Percentiles rank a stretch among this genome's conserved stretches.
These are phyloP conservation scores for Capreolus pygargus DNA, from an alignment of 2,113 vertebrate genomes.

Conservation along the genomic window DNA sequence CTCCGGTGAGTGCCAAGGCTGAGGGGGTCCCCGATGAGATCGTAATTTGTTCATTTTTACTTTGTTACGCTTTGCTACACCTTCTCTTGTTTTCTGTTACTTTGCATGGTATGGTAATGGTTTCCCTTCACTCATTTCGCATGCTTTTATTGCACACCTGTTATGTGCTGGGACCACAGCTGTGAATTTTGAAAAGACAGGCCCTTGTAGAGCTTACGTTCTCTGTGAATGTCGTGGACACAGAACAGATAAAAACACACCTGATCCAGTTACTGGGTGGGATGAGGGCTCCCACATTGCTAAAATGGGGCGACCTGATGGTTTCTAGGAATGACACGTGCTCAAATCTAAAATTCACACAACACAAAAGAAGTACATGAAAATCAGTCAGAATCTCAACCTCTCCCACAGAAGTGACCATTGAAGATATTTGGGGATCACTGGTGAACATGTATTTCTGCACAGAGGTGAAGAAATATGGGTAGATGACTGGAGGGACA, in stretches of 20 bases:
- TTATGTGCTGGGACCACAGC: not conserved
- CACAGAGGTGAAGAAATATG: not conserved
- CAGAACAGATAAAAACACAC: accelerated
- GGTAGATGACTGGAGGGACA: not conserved
- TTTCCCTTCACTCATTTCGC: accelerated
- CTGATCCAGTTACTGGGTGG: no score
- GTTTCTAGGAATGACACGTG: accelerated
- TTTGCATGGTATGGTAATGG: accelerated
- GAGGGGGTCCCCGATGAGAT: accelerated
- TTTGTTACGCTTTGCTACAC: not conserved
- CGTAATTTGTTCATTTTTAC: not conserved
- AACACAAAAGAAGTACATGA: not conserved
- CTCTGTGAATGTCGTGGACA: not conserved
- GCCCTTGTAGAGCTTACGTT: accelerated
- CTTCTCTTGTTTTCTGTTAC: accelerated
- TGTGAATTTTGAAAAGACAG: not conserved
- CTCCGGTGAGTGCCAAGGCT: constrained; percentile 86
- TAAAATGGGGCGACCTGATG: not conserved
- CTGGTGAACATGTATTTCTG: not conserved
- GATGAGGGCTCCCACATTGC: accelerated
- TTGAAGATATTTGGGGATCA: no score
- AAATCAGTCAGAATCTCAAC: not conserved
- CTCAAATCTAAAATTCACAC: accelerated
- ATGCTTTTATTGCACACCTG: not conserved
- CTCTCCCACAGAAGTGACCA: not conserved